Conservation (phyloP, 2,888 invertebrate genomes). For the Nomada lathburiana region DNA sequence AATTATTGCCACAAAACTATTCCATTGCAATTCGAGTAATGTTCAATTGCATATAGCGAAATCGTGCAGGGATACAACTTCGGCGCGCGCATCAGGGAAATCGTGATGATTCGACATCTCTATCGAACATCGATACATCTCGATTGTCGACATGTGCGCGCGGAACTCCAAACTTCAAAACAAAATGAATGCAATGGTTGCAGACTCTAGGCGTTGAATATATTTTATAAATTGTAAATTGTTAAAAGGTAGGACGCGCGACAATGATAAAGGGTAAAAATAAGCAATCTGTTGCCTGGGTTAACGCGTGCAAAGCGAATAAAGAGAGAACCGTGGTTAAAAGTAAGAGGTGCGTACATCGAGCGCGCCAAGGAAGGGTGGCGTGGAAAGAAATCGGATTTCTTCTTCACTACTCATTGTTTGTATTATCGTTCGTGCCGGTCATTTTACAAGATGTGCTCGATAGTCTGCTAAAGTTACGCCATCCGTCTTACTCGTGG, state of each 20-base stretch:
- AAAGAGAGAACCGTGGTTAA: too few species aligned
- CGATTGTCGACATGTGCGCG: background rate
- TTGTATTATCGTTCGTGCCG: conserved; percentile 55
- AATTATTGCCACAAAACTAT: conserved; percentile 7
- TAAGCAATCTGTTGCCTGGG: too few species aligned
- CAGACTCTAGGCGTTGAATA: too few species aligned
- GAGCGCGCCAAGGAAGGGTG: background rate
- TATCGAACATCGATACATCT: background rate
- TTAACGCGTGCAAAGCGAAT: too few species aligned
- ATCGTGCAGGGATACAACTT: background rate
- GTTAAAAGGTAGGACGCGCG: too few species aligned
- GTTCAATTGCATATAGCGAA: background rate
- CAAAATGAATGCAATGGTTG: too few species aligned
- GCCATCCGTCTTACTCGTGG: conserved; percentile 5
- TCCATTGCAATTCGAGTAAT: background rate
- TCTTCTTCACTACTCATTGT: conserved; percentile 43
- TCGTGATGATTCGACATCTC: too few species aligned
- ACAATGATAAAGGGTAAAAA: too few species aligned
- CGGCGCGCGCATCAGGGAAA: too few species aligned
- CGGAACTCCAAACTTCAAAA: too few species aligned
- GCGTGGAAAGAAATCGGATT: conserved; percentile 17
- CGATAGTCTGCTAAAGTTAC: background rate
- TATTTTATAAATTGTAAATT: too few species aligned
- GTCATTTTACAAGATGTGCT: conserved; percentile 40
- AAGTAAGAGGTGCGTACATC: too few species aligned